Conservation (phyloP, 1,140 invertebrate species). For the Polypedilum vanderplanki region DNA sequence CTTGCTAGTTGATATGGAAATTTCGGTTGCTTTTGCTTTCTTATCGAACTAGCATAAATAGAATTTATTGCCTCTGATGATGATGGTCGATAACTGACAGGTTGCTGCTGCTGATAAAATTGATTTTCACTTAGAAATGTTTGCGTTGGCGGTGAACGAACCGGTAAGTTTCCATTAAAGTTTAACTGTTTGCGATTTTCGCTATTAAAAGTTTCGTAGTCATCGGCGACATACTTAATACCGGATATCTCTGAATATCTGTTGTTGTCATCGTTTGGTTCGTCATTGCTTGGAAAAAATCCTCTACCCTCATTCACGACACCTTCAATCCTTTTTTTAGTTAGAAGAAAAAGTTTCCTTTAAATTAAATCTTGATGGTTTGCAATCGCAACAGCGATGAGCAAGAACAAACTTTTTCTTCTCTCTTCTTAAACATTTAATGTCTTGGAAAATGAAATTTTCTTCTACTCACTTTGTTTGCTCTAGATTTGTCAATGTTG, state of each 20-base stretch:
- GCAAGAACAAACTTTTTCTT: neutral
- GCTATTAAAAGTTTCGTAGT: neutral
- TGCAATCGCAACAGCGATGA: no score
- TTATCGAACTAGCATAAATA: neutral
- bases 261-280: neutral
- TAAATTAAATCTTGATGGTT: neutral
- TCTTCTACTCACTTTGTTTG: constrained; percentile 9
- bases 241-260: constrained; percentile 23
- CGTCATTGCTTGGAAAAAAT: neutral
- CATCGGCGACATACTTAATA: neutral
- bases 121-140: neutral
- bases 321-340: neutral
- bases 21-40: neutral
- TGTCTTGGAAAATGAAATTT: constrained; percentile 22
- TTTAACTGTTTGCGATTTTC: constrained; percentile 22
- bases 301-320: neutral
- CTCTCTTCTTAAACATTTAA: constrained; percentile 1
- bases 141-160: neutral
- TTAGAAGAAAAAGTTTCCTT: neutral
- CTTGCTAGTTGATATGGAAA: neutral
- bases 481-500: neutral
- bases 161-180: constrained; percentile 17
- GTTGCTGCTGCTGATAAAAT: neutral
- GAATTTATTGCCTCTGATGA: neutral
- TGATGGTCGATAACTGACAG: neutral